These are phyloP conservation scores for Sitodiplosis mosellana DNA, from an alignment of 1,140 invertebrate species.

Conservation along the genomic window DNA sequence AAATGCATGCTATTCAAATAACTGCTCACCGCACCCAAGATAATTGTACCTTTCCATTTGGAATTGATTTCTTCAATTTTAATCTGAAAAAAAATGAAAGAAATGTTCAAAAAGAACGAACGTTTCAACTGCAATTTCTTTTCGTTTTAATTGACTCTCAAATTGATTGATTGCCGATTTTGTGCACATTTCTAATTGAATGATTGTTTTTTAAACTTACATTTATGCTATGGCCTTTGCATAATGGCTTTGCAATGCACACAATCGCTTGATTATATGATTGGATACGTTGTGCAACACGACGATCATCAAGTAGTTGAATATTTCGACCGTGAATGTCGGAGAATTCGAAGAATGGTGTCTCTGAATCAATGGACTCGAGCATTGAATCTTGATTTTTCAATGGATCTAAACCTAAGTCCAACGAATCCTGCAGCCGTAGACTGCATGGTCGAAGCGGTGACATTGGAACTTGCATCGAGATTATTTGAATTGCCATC, in stretches of 20 bases:
- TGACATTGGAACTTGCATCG: constrained; percentile 27
- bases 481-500: constrained; percentile 40
- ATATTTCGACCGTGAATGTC: constrained; percentile 59
- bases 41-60: constrained; percentile 60
- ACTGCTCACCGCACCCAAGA: constrained; percentile 51
- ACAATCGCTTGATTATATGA: constrained; percentile 22
- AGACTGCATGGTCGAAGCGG: constrained; percentile 33
- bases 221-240: constrained; percentile 23
- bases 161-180: too few species aligned
- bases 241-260: constrained; percentile 18
- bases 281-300: constrained; percentile 13
- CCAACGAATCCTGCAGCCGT: constrained; percentile 40
- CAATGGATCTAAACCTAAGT: constrained; percentile 36
- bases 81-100: constrained; percentile 30
- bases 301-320: constrained; percentile 28
- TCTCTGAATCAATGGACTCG: constrained; percentile 22
- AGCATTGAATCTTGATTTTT: constrained; percentile 29
- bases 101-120: too few species aligned
- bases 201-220: too few species aligned
- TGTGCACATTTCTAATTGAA: too few species aligned
- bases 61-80: constrained; percentile 52
- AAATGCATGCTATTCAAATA: constrained; percentile 45
- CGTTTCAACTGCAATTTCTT: too few species aligned
- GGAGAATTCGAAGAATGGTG: constrained; percentile 35
- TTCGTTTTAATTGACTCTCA: too few species aligned